Evolutionary conservation across 2,797 vertebrate species (phyloP), one percentile per base, ranked within the genome.

Genomic region (Protonibea diacanthus): DNA sequence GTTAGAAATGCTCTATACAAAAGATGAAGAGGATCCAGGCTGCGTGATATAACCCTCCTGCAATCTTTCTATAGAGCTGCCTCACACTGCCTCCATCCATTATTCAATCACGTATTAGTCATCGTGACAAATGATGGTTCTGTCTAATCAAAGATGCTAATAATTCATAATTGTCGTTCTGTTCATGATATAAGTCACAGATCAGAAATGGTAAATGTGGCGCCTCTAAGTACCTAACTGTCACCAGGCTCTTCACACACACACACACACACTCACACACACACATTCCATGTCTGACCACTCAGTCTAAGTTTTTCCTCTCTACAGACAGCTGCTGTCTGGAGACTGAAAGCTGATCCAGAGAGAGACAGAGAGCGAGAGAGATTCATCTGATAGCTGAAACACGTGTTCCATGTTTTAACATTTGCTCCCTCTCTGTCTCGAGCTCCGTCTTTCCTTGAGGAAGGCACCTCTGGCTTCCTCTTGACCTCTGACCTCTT

Each of bases 381-480:
- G 76, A 59, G 73, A 74, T 89, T 84, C 81, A 89, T 92, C 84
- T 89, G 89, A 92, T 91, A 79, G 89, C 90, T 67, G 44, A 49
- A 90, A 91, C 92, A 92, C 90, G 86, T 93, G 92, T 89, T 88
- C 88, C 74, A 61, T 91, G 91, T 92, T 91, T 88, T 45, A 86
- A 83, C 87, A 78, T 88, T 89, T 78, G 87, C 52, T 86, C 79
- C 72, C 84, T 70, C 79, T 83, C 77, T 4, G 64, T 77, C 80
- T 83, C 59, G 5, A 20, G 53, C 76, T 17, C 74, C 20, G 47
- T 56, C 77, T 78, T 78, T 89, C 67, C 76, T 80, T 2, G 23
- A 88, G 74, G 82, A 88, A 74, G 64, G 62, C 67, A 82, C 71
- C 80, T 81, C 81, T 33, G 33, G 63, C 80, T 84, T 88, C 85